These are phyloP conservation scores for Heliocidaris erythrogramma DNA, from an alignment of 35 echinoderm and acorn worm genomes.

Conservation along the genomic window DNA sequence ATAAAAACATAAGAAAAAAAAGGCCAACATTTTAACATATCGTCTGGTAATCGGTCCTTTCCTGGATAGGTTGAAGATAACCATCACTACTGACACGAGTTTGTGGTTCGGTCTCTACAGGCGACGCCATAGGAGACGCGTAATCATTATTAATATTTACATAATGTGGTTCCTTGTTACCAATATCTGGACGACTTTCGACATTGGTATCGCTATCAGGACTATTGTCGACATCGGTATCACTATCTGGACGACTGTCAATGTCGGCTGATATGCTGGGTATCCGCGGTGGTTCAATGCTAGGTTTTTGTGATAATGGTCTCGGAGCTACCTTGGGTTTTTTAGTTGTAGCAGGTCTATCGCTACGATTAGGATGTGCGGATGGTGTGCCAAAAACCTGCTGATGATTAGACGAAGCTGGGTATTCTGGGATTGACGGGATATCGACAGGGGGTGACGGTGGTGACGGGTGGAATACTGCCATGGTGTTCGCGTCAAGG, in stretches of 20 bases:
- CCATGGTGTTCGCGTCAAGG: constrained; percentile 32
- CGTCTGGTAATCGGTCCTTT: neutral
- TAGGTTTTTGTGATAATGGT: neutral
- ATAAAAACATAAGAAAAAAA: too few relatives aligned
- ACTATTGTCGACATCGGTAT: too few relatives aligned
- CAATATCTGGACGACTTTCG: neutral
- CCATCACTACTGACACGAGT: neutral
- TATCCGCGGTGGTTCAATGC: neutral
- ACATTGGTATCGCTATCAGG: too few relatives aligned
- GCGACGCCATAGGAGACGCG: constrained; percentile 6
- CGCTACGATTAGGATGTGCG: neutral
- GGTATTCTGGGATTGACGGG: neutral
- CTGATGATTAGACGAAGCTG: neutral
- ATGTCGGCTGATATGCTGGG: neutral
- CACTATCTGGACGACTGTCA: too few relatives aligned
- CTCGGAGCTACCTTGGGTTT: constrained; percentile 23
- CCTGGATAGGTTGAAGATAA: constrained; percentile 11
- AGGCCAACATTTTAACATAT: neutral
- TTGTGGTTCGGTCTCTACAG: neutral
- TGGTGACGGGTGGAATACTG: neutral
- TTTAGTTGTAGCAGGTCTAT: constrained; percentile 1
- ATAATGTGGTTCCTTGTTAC: neutral
- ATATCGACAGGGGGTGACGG: neutral
- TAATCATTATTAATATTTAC: constrained; percentile 36
- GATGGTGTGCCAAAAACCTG: neutral